Evolutionary conservation across 2,797 vertebrate species (phyloP).

Genomic region (Neosilurus hyrtlii): DNA sequence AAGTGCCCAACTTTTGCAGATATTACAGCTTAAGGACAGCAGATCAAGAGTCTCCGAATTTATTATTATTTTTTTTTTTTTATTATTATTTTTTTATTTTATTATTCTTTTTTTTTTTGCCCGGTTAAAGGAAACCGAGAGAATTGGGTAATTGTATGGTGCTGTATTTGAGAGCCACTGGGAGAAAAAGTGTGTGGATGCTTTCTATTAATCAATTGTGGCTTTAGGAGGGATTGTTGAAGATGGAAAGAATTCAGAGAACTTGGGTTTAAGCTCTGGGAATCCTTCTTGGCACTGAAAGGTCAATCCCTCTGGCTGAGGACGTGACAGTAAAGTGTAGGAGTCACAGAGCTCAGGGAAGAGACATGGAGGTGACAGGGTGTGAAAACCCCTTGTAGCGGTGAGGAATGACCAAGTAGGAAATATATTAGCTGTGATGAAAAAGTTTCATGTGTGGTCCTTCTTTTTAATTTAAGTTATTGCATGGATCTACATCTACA

Average conservation of each 20-base stretch:
- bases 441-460: neutral
- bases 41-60: neutral
- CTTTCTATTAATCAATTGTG: constrained; percentile 16
- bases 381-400: constrained; percentile 8
- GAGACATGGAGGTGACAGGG: constrained; percentile 2
- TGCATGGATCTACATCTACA: neutral
- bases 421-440: neutral
- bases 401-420: constrained; percentile 9
- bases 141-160: neutral
- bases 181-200: neutral
- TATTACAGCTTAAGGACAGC: no score
- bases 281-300: neutral
- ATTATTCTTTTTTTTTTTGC: neutral
- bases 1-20: no score
- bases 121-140: neutral
- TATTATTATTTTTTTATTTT: no score
- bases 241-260: constrained; percentile 22
- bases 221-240: constrained; percentile 8
- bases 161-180: neutral
- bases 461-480: neutral
- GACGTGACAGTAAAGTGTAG: constrained; percentile 14
- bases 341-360: neutral
- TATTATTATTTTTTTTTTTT: neutral
- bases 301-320: neutral
- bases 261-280: neutral